Base-by-base conservation (phyloP, 2,888 invertebrate genomes). In the Xylota segnis region DNA sequence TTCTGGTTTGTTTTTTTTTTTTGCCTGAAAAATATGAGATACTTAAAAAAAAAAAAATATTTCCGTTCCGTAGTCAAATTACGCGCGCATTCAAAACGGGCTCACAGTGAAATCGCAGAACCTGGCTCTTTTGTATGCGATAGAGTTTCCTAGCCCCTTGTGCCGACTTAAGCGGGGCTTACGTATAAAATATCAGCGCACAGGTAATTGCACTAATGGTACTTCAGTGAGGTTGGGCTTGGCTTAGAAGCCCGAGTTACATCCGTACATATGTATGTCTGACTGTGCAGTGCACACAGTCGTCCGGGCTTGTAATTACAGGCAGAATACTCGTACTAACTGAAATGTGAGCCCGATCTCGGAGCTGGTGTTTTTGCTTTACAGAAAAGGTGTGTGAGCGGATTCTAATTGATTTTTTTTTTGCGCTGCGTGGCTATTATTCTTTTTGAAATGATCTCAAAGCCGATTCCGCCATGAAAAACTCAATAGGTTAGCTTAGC, bases 161-260 rank as follows among this genome's bases (percentile, higher is more conserved):
- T 37, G n/a, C 66, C 54, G 34, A 14, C 54, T 29, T 16, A 43
- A 47, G 40, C 61, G 54, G 27, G 43, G 12, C 58, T 65, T 32
- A 23, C 23, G 68, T 58, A 76, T 71, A 59, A 65, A 71, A 65
- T 83, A 76, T 76, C 76, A 65, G 45, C 71, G 71, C 76, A 65
- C 82, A 76, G 76, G 76, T 83, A 83, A 83, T 83, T 77, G 82
- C 76, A 76, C 71, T 76, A 59, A 83, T 77, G 65, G 70, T 58
- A 59, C 43, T 23, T 71, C 58, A 71, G 56, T 45, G 52, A 65
- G 82, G 82, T 59, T 71, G 10, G 76, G 82, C 82, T 65, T 68
- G 7, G 27, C 50, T 45, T 54, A 23, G 37, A 56, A 32, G 56
- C 16, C 56, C n/a, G 50, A 58, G 76, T 76, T 47, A 76, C 76